Evolutionary conservation across 2,797 vertebrate species (phyloP).

Genomic region (Crocidura indochinensis): DNA sequence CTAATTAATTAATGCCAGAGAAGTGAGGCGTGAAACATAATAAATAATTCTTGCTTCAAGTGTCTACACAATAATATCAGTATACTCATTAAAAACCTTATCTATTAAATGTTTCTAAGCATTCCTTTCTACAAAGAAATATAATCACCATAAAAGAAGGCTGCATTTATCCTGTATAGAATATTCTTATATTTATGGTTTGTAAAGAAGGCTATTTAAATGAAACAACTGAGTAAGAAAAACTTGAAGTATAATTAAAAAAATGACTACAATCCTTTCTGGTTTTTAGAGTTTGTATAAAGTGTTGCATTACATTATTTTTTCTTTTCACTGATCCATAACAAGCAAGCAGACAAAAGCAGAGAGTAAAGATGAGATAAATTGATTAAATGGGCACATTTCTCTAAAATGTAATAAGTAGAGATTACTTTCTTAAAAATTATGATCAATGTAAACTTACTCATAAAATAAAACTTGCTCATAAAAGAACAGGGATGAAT

Average conservation of each 20-base stretch:
- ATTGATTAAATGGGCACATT: neutral
- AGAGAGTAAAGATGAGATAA: neutral
- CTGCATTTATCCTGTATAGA: constrained; percentile 13
- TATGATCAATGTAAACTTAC: neutral
- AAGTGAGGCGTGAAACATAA: constrained; percentile 34
- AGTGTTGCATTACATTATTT: neutral
- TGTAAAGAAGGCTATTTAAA: constrained; percentile 47
- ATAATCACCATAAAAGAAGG: constrained; percentile 47
- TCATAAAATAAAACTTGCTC: constrained; percentile 21
- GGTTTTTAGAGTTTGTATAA: neutral
- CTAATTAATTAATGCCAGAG: constrained; percentile 48
- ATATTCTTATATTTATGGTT: constrained; percentile 5
- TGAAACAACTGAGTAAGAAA: constrained; percentile 16
- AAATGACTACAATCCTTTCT: neutral
- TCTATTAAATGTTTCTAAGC: constrained; percentile 44
- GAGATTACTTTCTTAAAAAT: neutral
- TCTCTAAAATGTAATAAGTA: neutral
- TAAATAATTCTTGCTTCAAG: constrained; percentile 46
- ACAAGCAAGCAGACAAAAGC: constrained; percentile 33
- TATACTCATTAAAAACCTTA: constrained; percentile 58
- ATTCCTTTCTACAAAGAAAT: constrained; percentile 23
- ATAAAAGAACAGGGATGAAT: neutral
- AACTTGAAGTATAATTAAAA: constrained; percentile 43
- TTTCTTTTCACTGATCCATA: constrained; percentile 5
- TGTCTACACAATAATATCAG: constrained; percentile 24